Conservation (phyloP, 2,113 vertebrate genomes). For the Ancistrus triradiatus region DNA sequence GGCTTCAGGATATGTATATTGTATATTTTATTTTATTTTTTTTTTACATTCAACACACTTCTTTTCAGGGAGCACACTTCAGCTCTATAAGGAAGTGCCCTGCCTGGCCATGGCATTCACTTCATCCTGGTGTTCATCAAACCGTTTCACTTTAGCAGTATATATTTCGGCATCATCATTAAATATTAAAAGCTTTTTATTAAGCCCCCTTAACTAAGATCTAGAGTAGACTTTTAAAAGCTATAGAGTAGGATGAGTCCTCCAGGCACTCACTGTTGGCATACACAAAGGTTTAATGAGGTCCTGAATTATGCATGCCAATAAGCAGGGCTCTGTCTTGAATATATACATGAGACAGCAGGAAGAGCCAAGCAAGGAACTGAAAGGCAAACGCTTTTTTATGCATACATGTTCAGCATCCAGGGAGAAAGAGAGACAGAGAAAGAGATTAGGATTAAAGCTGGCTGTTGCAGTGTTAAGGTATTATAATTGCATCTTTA, state of each 20-base stretch:
- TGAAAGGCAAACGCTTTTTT: slow-evolving; percentile 12
- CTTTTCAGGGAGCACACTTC: too few species aligned
- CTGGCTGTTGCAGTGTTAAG: slow-evolving; percentile 42
- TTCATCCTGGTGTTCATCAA: too few species aligned
- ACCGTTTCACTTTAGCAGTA: too few species aligned
- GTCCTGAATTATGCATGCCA: slow-evolving; percentile 54
- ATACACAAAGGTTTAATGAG: slow-evolving; percentile 50
- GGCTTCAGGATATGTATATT: too few species aligned
- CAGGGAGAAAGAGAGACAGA: slow-evolving; percentile 1
- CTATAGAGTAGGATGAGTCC: slow-evolving; percentile 3
- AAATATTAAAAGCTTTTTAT: slow-evolving; percentile 8
- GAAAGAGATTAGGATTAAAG: slow-evolving; percentile 21
- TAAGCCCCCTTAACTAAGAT: slow-evolving; percentile 4
- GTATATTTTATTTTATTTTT: too few species aligned
- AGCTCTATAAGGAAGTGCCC: too few species aligned
- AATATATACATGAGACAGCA: slow-evolving; percentile 50
- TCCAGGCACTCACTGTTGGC: slow-evolving; percentile 15
- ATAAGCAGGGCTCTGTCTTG: slow-evolving; percentile 43
- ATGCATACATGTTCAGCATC: slow-evolving; percentile 6
- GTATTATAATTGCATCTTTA: slow-evolving; percentile 51
- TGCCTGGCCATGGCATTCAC: too few species aligned
- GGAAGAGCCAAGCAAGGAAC: slow-evolving; percentile 23
- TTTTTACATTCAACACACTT: too few species aligned
- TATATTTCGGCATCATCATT: too few species aligned
- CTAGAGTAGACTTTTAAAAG: neutral